Base-by-base conservation (phyloP, 2,888 invertebrate genomes). In the Cyclophora punctaria region DNA sequence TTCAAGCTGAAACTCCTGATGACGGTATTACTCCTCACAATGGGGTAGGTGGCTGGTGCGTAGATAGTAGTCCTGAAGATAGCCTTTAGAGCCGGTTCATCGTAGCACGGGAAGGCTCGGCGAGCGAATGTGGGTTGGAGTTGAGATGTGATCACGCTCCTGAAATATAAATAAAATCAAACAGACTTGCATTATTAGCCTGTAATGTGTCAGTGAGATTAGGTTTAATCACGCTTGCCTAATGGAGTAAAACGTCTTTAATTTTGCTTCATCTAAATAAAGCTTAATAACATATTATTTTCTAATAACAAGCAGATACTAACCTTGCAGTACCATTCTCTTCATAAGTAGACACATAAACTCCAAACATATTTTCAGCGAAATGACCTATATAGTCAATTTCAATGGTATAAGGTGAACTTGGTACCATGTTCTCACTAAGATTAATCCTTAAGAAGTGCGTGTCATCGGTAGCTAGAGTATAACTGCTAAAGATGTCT, bases 31-130 rank as follows among this genome's bases (percentile, higher is more conserved):
- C 73, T 80, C 47, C 82, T 78, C 2, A 88, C 81, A 0, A 80
- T 74, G 0, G 59, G 47, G 57, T 78, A 87, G 0, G 56, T 54
- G 0, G 71, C 61, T 4, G 90, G 86, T 45, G 93, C 90, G 35
- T 85, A 91, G 49, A 94, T 87, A 2, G 84, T 88, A 7, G 94
- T 89, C 40, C 89, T 81, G 67, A 93, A 94, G n/a, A 80, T 78
- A 0, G 95, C 92, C 66, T 94, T 95, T 41, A 91, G 73, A 0
- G 81, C 83, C 0, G 95, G 95, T 65, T 93, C 93, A 62, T 95
- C 95, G 66, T 92, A 94, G 66, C 95, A 95, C 0, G 95, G 95
- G 71, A 95, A 94, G 0, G 92, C 93, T 45, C 89, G 86, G 1
- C 93, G 90, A 0, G 93, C 92, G 51, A 90, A 89, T 0, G 91